Evolutionary conservation across 2,888 invertebrate species (phyloP).

Genomic region (Cataglyphis livida): DNA sequence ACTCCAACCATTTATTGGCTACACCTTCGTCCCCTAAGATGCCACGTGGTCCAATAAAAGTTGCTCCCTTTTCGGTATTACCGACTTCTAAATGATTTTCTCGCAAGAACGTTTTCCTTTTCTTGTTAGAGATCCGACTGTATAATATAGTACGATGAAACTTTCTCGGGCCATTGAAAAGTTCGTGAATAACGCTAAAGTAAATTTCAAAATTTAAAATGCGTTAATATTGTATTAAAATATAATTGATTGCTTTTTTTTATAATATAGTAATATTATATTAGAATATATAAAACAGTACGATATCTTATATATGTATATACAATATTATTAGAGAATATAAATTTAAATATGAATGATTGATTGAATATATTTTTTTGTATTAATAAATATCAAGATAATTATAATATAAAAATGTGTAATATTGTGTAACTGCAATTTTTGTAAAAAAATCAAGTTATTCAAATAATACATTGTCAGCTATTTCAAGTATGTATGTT

Average conservation of each 20-base stretch:
- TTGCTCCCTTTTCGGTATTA: not conserved
- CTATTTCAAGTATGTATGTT: not conserved
- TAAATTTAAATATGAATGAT: not conserved
- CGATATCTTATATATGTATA: not conserved
- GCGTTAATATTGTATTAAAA: not conserved
- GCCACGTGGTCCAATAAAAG: not conserved
- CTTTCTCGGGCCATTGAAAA: not conserved
- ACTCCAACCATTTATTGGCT: not conserved
- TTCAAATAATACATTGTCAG: not conserved
- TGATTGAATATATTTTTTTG: not conserved
- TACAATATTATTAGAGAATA: not conserved
- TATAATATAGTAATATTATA: not conserved
- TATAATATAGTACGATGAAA: not conserved
- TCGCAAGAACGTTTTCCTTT: not conserved
- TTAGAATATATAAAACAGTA: not conserved
- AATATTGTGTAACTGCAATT: not conserved
- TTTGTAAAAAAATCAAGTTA: not conserved
- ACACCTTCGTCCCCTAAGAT: slow-evolving; percentile 45
- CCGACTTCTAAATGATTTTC: not conserved
- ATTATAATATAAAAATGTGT: not conserved
- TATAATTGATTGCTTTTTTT: not conserved
- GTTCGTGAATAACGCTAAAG: not conserved
- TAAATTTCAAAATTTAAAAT: not conserved
- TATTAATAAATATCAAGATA: not conserved
- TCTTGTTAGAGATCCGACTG: not conserved